These are phyloP conservation scores for Ceratosolen solmsi DNA, from an alignment of 1,140 invertebrate genomes.

Conservation along the genomic window DNA sequence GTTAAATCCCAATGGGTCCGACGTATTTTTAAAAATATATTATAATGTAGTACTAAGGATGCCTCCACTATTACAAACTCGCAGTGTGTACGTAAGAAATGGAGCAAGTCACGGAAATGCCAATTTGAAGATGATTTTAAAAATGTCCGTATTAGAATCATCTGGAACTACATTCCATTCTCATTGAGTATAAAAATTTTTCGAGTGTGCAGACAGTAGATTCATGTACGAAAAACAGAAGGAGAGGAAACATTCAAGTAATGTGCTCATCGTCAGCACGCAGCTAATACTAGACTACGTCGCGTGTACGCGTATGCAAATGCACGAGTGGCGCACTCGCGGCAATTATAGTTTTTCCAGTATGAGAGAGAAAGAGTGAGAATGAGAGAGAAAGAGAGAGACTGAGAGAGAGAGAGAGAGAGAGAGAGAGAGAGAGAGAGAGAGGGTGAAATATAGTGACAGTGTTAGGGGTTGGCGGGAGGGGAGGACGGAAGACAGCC, in stretches of 20 bases:
- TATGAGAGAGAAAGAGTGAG: not conserved
- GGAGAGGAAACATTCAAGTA: not conserved
- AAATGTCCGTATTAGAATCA: not conserved
- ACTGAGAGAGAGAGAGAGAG: not conserved
- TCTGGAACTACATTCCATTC: not conserved
- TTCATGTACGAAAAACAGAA: not conserved
- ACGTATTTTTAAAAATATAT: no score
- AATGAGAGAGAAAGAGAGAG: slow-evolving; percentile 2
- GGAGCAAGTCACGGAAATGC: no score
- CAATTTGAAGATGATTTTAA: not conserved
- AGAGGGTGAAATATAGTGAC: no score
- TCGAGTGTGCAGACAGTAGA: not conserved
- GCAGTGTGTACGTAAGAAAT: no score
- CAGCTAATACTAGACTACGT: slow-evolving; percentile 42
- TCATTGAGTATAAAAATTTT: slow-evolving; percentile 22
- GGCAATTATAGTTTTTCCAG: slow-evolving; percentile 57
- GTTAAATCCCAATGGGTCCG: no score
- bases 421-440: slow-evolving; percentile 10
- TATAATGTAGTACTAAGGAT: no score
- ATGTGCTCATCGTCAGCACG: not conserved
- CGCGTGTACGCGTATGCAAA: slow-evolving; percentile 36
- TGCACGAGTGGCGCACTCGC: not conserved
- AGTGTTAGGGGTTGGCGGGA: no score
- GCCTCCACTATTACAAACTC: no score
- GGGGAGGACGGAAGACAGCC: not conserved